These are phyloP conservation scores for Carapus acus DNA, from an alignment of 2,797 vertebrate genomes.

Conservation along the genomic window DNA sequence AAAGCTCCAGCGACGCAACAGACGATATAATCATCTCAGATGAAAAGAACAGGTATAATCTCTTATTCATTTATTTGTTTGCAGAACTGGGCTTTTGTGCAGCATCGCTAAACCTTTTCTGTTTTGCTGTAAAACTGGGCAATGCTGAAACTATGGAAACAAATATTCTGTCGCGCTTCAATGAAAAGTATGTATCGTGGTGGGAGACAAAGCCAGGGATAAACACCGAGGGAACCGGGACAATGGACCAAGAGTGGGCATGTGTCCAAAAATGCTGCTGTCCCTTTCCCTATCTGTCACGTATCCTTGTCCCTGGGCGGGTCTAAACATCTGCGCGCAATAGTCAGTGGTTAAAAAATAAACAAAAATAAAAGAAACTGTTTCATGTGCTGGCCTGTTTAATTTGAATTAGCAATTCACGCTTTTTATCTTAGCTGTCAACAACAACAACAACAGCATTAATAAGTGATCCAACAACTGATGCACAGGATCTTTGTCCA, in stretches of 20 bases:
- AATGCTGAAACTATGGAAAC: constrained; percentile 80
- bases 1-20: constrained; percentile 27
- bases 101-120: constrained; percentile 56
- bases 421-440: too few species aligned
- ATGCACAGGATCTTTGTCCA: too few species aligned
- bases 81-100: constrained; percentile 36
- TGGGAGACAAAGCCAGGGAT: constrained; percentile 74
- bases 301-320: constrained; percentile 56
- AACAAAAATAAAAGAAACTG: too few species aligned
- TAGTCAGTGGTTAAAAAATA: neutral
- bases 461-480: too few species aligned
- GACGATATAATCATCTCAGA: constrained; percentile 56
- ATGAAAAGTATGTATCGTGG: constrained; percentile 79
- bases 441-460: too few species aligned
- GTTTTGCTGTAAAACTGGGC: constrained; percentile 67
- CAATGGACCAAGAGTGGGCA: constrained; percentile 56
- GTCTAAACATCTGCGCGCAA: constrained; percentile 45
- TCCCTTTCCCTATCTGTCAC: constrained; percentile 53
- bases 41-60: constrained; percentile 62
- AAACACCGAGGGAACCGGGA: constrained; percentile 68
- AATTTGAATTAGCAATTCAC: too few species aligned
- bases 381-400: too few species aligned
- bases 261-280: constrained; percentile 61
- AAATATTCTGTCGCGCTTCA: constrained; percentile 79
- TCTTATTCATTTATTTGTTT: constrained; percentile 43